Base-by-base conservation (phyloP, 2,888 invertebrate genomes). In the Ischnus inquisitorius region DNA sequence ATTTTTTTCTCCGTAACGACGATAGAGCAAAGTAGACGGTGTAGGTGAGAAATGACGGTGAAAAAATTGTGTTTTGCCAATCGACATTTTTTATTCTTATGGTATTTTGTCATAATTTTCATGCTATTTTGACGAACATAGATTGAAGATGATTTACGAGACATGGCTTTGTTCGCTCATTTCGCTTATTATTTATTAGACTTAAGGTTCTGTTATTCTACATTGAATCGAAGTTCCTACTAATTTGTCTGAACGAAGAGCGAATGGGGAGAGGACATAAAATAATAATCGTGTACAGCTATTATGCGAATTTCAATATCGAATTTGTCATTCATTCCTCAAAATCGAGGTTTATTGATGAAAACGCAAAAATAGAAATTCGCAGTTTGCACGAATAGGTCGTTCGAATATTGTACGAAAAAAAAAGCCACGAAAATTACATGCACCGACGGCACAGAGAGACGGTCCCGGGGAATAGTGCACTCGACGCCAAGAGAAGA, bases 391-490 rank as follows among this genome's bases (percentile, higher is more conserved):
- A 28, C 19, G 64, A 41, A 41, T 19, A 48, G 39, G 48, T 19
- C 1, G 54, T 25, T 41, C 19, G 75, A 48, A 34, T 48, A 75
- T 75, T 39, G 75, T 14, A 64, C 19, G 75, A 39, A 75, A 75
- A 64, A 75, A 75, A 39, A 64, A 64, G 39, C 64, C 64, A 48
- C n/a, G n/a, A 48, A 64, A 75, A 75, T 64, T 64, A 19, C 43
- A 75, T 64, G 64, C 75, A 64, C 62, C 75, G 64, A 60, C 34
- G 16, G 46, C 28, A 62, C 28, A 34, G 46, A 74, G 41, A n/a
- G n/a, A n/a, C n/a, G n/a, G 74, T 46, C 62, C 46, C 74, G 12
- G 74, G 28, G 75, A 75, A 75, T 64, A 64, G 34, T 54, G 48
- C 46, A 14, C 79, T 65, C 64, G 41, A 71, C 64, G 62, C 48